Percentiles rank a stretch among this genome's conserved stretches.
Conservation (phyloP, 2,113 vertebrate species). For the Rynchops niger region DNA sequence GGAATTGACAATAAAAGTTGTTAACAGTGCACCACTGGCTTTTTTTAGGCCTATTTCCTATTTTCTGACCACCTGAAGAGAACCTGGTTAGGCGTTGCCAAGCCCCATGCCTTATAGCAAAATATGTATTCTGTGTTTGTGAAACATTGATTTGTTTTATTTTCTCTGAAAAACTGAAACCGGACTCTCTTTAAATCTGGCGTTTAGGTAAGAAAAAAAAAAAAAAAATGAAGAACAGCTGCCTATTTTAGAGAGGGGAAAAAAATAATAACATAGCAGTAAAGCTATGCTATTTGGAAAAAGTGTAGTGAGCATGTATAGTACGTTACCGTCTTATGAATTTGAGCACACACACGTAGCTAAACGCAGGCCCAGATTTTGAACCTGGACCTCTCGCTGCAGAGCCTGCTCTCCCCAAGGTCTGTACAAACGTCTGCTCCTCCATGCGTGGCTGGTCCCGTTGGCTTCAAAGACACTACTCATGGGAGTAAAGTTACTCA, state of each 20-base stretch:
- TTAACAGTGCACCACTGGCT: rapidly evolving
- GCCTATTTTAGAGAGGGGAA: neutral
- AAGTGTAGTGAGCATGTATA: neutral
- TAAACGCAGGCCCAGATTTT: neutral
- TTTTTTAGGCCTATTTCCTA: neutral
- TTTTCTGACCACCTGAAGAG: neutral
- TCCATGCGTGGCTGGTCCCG: slow-evolving; percentile 23
- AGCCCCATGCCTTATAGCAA: neutral
- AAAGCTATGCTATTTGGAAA: neutral
- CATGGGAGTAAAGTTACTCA: slow-evolving; percentile 65
- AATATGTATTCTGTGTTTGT: neutral
- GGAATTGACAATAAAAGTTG: neutral
- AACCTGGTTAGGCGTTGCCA: neutral
- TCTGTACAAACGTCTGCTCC: neutral
- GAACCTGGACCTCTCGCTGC: neutral
- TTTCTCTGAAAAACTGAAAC: neutral
- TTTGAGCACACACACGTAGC: neutral
- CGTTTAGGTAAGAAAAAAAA: neutral
- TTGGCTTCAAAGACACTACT: slow-evolving; percentile 50
- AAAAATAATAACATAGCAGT: neutral
- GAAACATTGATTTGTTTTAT: neutral
- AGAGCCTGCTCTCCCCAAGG: neutral
- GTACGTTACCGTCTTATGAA: neutral
- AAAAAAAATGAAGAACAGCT: neutral
- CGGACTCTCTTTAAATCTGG: neutral